phyloP scores from a whole-genome alignment of 2,113 vertebrate species.

The Micronycteris hirsuta region DNA sequence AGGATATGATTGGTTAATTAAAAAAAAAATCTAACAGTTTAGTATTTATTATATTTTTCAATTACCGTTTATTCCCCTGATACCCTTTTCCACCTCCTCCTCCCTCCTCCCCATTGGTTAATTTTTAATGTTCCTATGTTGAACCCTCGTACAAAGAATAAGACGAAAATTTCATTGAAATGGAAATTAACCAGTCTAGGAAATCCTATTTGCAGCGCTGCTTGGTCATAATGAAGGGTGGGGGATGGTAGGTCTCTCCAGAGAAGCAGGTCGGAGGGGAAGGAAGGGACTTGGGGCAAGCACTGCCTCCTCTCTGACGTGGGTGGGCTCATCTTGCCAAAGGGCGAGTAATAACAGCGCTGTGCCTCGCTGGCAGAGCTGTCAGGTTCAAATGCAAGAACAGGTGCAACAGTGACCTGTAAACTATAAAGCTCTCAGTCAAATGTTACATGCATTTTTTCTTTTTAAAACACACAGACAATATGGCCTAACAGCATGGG shows the following conservation, averaged over 20 bases:
- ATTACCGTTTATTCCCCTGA: no score
- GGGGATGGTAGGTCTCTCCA: background rate
- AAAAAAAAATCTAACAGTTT: no score
- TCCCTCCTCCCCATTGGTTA: background rate
- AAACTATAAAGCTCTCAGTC: background rate
- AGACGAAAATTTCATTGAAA: background rate
- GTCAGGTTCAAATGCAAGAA: background rate
- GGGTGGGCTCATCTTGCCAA: no score
- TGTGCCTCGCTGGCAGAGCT: background rate
- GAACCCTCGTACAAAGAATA: background rate
- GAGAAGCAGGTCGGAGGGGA: no score
- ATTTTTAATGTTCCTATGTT: background rate
- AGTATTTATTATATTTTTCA: no score
- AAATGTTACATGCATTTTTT: background rate
- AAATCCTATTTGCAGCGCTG: background rate
- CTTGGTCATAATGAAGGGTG: background rate
- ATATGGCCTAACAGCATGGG: background rate
- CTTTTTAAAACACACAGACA: background rate
- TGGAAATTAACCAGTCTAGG: background rate
- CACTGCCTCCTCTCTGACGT: background rate
- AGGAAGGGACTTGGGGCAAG: background rate
- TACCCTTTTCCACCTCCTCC: no score
- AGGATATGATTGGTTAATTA: background rate
- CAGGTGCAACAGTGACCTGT: background rate
- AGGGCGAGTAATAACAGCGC: background rate